phyloP scores from a whole-genome alignment of 2,888 invertebrate species.

The Mellilla xanthometata region DNA sequence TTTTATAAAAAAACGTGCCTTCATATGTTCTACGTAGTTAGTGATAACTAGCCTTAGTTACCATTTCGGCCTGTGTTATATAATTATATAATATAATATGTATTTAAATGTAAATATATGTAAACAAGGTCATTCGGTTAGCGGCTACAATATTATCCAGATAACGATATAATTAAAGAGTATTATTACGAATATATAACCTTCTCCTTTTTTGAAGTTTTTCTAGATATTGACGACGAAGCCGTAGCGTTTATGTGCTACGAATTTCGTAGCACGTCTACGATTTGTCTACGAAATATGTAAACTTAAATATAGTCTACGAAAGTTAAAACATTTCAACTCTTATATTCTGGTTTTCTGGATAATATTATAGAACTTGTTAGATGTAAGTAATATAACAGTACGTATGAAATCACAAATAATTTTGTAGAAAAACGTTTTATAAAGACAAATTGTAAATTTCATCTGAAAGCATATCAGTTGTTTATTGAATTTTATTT shows the following conservation, averaged over 20 bases:
- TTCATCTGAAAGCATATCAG: slow-evolving; percentile 19
- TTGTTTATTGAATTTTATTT: slow-evolving; percentile 8
- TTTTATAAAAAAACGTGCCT: slow-evolving; percentile 77
- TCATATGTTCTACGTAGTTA: slow-evolving; percentile 69
- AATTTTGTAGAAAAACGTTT: slow-evolving; percentile 24
- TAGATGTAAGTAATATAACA: slow-evolving; percentile 19
- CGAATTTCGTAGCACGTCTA: not conserved
- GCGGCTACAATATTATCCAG: slow-evolving; percentile 22
- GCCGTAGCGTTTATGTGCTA: too few relatives aligned
- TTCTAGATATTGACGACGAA: too few relatives aligned
- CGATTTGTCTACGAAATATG: too few relatives aligned
- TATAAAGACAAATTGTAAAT: slow-evolving; percentile 16
- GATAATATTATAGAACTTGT: slow-evolving; percentile 3
- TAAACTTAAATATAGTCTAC: too few relatives aligned
- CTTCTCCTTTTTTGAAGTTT: too few relatives aligned
- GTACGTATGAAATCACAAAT: slow-evolving; percentile 18
- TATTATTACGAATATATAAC: too few relatives aligned
- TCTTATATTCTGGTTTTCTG: not conserved
- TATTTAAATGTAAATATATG: slow-evolving; percentile 47
- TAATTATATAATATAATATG: too few relatives aligned
- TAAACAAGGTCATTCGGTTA: slow-evolving; percentile 33
- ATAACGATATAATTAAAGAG: too few relatives aligned
- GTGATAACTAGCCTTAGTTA: slow-evolving; percentile 54
- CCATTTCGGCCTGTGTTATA: slow-evolving; percentile 59
- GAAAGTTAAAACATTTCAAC: too few relatives aligned